Conservation (phyloP, 2,888 invertebrate species). For the Tetranychus truncatus region DNA sequence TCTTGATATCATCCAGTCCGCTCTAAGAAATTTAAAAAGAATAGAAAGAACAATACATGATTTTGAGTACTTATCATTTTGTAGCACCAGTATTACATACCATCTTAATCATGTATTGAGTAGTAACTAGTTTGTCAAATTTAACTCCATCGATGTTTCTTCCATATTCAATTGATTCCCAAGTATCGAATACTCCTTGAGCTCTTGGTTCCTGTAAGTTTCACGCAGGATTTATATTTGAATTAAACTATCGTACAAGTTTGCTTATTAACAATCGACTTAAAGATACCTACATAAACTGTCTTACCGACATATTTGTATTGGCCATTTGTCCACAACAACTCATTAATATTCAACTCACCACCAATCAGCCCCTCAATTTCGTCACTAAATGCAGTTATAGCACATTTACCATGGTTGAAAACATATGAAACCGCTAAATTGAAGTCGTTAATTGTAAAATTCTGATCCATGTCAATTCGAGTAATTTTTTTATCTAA, state of each 20-base stretch:
- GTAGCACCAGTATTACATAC: not conserved
- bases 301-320: not conserved
- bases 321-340: not conserved
- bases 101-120: not conserved
- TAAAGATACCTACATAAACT: not conserved
- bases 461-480: not conserved
- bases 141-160: not conserved
- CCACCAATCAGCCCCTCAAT: not conserved
- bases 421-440: not conserved
- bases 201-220: not conserved
- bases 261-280: too few relatives aligned
- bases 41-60: not conserved
- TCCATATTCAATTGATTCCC: not conserved
- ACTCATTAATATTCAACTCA: not conserved
- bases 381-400: not conserved
- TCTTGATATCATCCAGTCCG: not conserved
- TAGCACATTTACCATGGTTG: not conserved
- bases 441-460: not conserved
- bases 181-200: not conserved
- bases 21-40: not conserved
- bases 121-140: not conserved
- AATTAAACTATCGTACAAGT: not conserved
- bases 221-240: not conserved
- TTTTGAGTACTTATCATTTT: not conserved
- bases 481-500: not conserved